Evolutionary conservation across 2,888 invertebrate species (phyloP), one percentile per base, ranked within the genome.

Genomic region (Cephus runcator): DNA sequence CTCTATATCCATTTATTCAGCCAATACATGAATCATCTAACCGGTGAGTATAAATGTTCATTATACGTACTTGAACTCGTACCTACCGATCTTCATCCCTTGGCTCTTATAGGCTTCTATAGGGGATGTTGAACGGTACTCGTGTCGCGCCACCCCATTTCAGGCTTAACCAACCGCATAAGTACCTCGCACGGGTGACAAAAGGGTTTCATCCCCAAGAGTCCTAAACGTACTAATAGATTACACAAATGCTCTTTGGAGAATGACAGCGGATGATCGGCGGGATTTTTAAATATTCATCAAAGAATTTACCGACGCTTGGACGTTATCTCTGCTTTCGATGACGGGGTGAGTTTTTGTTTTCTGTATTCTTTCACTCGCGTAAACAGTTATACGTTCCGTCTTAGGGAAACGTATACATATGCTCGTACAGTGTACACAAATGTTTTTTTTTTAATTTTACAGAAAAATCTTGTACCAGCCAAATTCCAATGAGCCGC

Each of bases 121-220:
- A 56, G 40, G 40, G 40, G 40, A 56, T 69, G 76, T 75, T 74
- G 73, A 75, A 77, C 78, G 69, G 74, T 73, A 73, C 76, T 34
- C 34, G n/a, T 35, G 74, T 34, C 68, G 78, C 77, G 79, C 79
- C 69, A 75, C 84, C 86, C 88, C 81, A 87, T 86, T 85, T 85
- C 68, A 75, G 83, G 87, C 84, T 88, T 88, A 89, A 87, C 87
- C 87, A 89, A 89, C 87, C 88, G 87, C 85, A 86, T 88, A 88
- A 89, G 88, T 86, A 87, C 85, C 86, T 88, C 87, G 81, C 88
- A 83, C 88, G 84, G 82, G 85, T 85, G 83, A 89, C 88, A 89
- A 90, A 90, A 89, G 90, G 90, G 90, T 90, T 90, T 88, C 87
- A 85, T 87, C 85, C 87, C 87, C 83, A 83, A 84, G 84, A 86